Conservation (phyloP, 1,140 invertebrate species). For the Berghia stephanieae region DNA sequence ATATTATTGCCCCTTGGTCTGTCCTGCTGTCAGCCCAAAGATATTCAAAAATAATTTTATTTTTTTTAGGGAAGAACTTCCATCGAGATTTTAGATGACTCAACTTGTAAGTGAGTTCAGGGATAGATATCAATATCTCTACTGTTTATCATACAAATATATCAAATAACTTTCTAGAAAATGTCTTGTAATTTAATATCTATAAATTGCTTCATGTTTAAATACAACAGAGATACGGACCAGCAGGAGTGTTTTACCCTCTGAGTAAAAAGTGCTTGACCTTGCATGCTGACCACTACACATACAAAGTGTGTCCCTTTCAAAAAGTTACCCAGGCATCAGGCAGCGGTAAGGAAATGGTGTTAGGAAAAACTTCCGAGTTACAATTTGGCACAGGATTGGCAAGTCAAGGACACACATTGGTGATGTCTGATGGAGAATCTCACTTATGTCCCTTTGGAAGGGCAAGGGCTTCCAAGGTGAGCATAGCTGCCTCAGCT, state of each 20-base stretch:
- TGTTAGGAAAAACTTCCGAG: slow-evolving; percentile 25
- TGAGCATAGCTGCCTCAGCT: too few relatives aligned
- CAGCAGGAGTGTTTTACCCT: slow-evolving; percentile 47
- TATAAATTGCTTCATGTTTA: slow-evolving; percentile 10
- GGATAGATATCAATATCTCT: too few relatives aligned
- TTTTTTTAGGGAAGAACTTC: too few relatives aligned
- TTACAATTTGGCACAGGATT: neutral
- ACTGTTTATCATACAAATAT: too few relatives aligned
- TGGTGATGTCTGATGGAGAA: slow-evolving; percentile 46
- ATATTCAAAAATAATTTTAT: too few relatives aligned
- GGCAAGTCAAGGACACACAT: slow-evolving; percentile 35
- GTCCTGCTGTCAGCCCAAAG: too few relatives aligned
- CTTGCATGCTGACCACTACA: slow-evolving; percentile 35
- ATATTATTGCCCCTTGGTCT: too few relatives aligned
- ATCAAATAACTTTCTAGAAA: too few relatives aligned
- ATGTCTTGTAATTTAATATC: neutral
- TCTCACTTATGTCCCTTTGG: slow-evolving; percentile 39
- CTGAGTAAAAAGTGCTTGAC: slow-evolving; percentile 43
- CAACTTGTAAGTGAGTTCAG: too few relatives aligned
- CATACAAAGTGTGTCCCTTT: slow-evolving; percentile 53
- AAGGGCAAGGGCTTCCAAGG: slow-evolving; percentile 39
- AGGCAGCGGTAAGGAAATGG: slow-evolving; percentile 22
- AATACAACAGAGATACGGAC: slow-evolving; percentile 48
- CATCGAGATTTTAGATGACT: too few relatives aligned
- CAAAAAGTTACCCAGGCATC: slow-evolving; percentile 41